Base-by-base conservation (phyloP, 2,888 invertebrate species). In the Phaedon cochleariae region DNA sequence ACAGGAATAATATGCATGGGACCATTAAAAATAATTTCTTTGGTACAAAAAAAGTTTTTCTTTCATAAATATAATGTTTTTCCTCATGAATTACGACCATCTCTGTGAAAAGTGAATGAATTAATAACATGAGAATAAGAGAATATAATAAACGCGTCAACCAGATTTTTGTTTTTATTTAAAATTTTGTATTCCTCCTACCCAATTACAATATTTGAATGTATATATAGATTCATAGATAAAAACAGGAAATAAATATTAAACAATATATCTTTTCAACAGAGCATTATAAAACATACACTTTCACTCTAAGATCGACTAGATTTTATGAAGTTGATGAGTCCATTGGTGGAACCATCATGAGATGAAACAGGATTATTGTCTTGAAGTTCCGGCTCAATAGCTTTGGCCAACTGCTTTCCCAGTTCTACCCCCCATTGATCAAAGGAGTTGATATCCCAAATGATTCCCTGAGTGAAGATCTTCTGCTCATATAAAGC, bases 391-490 rank as follows among this genome's bases (percentile, higher is more conserved):
- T 99, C 98, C 0, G 97, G 95, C 81, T 98, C 97, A 74, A 99
- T 98, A n/a, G 93, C 94, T 85, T 98, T 98, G 0, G 99, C 99
- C 75, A 99, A 85, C 82, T 98, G 97, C 83, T 99, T 99, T 59
- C 99, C 99, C 74, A 99, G 88, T 84, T 99, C 99, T 58, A 99
- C 99, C 34, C 99, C 99, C 98, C 98, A 99, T 81, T 99, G 99
- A 86, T 99, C 99, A 84, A 93, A 99, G 0, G 98, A 98, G 84
- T 99, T 99, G 81, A 99, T 97, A 84, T 98, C 95, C 99, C 99
- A 99, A 78, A 99, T 94, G 52, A 96, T 91, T 48, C 99, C 99
- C 84, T 99, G 99, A 0, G 94, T 93, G 86, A 99, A 99, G 77
- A 99, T 99, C 85, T 99, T 99, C 84, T 98, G 98, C 83, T 99